Evolutionary conservation across 2,113 vertebrate species (phyloP), one percentile per base, ranked within the genome.

Genomic region (Chiloscyllium plagiosum): DNA sequence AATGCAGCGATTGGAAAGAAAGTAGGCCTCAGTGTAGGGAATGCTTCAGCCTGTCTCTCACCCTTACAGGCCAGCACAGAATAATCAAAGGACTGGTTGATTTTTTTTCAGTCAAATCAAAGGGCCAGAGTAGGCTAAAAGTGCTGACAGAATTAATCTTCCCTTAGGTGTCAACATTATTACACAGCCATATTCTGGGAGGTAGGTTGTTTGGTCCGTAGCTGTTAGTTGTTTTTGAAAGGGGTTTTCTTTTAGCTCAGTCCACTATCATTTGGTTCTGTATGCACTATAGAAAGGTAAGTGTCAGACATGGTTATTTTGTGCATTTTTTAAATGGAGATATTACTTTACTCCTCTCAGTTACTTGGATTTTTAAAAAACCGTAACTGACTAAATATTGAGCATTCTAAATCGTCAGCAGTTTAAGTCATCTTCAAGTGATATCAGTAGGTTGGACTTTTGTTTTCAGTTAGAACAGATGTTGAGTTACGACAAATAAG

Each of bases 1-100:
- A 97, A 97, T 94, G 96, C 97, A 98, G 98, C 98, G 98, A 99
- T 98, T 96, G 96, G 98, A 98, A 98, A 98, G 98, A 98, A 98
- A 98, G 97, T 97, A 97, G 83, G 76, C 95, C 78, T 83, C 37
- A 76, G 85, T 70, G 42, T 13, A 33, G 76, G 66, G 97, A 97
- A 96, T 97, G 97, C 96, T 97, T 96, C 96, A 94, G 96, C 96
- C 94, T 96, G 96, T 96, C 96, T 96, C 97, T 97, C 96, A 96
- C 97, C 97, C 96, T 96, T 0, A 5, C 96, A 96, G 97, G 97
- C 96, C 96, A 97, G 96, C 80, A 7, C 17, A 95, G 94, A 52
- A 94, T 70, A 70, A 95, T 95, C 94, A 96, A 96, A 96, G 86
- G 83, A 89, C 97, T 97, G 17, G 94, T 72, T 70, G 47, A 95